Evolutionary conservation across 2,888 invertebrate species (phyloP), one percentile per base, ranked within the genome.

Genomic region (Calephelis perditalis): DNA sequence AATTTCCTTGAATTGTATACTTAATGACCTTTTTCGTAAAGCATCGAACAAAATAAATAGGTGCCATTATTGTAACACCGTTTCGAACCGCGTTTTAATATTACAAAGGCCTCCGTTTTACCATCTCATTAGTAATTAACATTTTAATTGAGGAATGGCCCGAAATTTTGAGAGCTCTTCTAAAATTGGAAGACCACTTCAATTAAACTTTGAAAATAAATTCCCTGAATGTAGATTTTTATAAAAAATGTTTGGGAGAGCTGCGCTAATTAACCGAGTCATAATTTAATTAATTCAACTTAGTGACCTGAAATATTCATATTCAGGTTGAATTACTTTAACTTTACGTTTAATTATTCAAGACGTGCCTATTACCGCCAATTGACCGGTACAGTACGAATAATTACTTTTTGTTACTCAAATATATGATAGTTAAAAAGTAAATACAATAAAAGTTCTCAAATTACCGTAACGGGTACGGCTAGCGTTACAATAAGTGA

Each of bases 81-180:
- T 15, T 59, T 45, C 44, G 8, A 49, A 43, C 15, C 36, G 10
- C 10, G 49, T 54, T 54, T 54, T 54, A 54, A 54, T 54, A 54
- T 54, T 54, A 54, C 57, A 62, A 46, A 58, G 56, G 56, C n/a
- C 59, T 12, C 49, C 45, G 26, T 59, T 35, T 44, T 61, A 57
- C 63, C 62, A 62, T 55, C 64, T 67, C 66, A 67, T 66, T 67
- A 64, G 63, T 65, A 64, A 67, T 68, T 68, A 65, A 66, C 62
- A 63, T 67, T 63, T 66, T 67, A 68, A 67, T 68, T 66, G 66
- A 65, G 61, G 66, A 65, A 63, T 61, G 54, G 61, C 40, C 63
- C 62, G 46, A 49, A 67, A 62, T 62, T 64, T 59, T 37, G 56
- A 57, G 58, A 55, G 49, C 55, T 56, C 61, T 65, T 62, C 60